Evolutionary conservation across 2,888 invertebrate genomes (phyloP).

Genomic region (Diloba caeruleocephala): DNA sequence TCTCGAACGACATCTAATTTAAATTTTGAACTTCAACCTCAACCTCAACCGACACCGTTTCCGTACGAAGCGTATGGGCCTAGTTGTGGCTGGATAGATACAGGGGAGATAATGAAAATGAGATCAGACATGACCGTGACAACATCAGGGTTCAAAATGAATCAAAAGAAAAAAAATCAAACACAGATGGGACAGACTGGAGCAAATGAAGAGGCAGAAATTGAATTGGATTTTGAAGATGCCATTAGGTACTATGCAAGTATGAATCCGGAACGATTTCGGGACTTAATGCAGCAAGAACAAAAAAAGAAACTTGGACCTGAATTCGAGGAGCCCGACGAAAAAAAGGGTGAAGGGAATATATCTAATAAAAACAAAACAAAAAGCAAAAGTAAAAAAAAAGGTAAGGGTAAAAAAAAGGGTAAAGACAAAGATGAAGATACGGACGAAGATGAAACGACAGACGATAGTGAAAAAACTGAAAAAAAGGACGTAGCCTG

Average conservation of each 20-base stretch:
- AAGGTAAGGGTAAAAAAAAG: neutral
- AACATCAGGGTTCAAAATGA: constrained; percentile 68
- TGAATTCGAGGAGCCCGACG: neutral
- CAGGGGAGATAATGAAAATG: constrained; percentile 4
- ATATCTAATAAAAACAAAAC: neutral
- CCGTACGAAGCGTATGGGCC: neutral
- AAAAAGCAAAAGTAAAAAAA: neutral
- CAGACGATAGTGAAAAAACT: neutral
- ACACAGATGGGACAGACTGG: neutral
- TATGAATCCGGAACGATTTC: constrained; percentile 32
- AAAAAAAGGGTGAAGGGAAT: neutral
- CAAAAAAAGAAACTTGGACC: neutral
- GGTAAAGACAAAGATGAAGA: neutral
- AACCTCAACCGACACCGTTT: neutral
- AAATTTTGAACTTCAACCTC: neutral
- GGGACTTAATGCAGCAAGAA: constrained; percentile 37
- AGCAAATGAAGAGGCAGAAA: constrained; percentile 1
- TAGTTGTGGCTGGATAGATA: constrained; percentile 5
- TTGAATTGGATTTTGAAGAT: constrained; percentile 41
- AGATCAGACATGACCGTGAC: constrained; percentile 6
- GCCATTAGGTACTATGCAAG: constrained; percentile 68
- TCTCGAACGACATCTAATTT: neutral
- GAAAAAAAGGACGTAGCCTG: neutral
- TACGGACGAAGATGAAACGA: neutral
- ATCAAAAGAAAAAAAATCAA: constrained; percentile 42